Evolutionary conservation across 2,797 vertebrate genomes (phyloP), one percentile per base, ranked within the genome.

Genomic region (Aeoliscus strigatus): DNA sequence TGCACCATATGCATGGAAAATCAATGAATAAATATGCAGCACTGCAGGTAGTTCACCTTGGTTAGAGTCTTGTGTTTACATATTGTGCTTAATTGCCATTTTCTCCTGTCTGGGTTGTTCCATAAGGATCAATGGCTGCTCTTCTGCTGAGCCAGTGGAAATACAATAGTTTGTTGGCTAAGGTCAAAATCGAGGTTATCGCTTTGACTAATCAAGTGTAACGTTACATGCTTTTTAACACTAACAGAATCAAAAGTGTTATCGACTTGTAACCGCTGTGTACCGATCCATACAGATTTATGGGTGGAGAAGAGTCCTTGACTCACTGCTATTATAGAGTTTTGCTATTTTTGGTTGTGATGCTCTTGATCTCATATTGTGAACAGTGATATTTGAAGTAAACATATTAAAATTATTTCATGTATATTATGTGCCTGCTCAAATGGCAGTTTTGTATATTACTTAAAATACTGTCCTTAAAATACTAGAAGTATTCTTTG

Each of bases 131-230:
- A 65, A 58, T 81, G 58, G 37, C 27, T 8, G 37, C 33, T 48
- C 40, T 16, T 63, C 35, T 80, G 80, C 79, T 84, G 79, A 85
- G 62, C 21, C 26, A 18, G 43, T 43, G 36, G 75, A 82, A 86
- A 84, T 56, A 45, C 37, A 77, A 78, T 80, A 58, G 70, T 66
- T 70, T 50, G 36, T 58, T 35, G 36, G 21, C 37, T 21, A 27
- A 75, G 81, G 72, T 79, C 72, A 64, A 47, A 36, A 48, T 23
- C 34, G 27, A 77, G 70, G 70, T 76, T 63, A 33, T 58, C 32
- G 36, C 56, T 53, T 61, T 51, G 46, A 49, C 27, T 35, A 41
- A 40, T 71, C 39, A 41, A 60, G 74, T 77, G 45, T 76, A 71
- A 60, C 29, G 9, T 75, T 74, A 57, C 51, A 51, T 12, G 42